Base-by-base conservation (phyloP, 2,113 vertebrate genomes). In the Hippolais icterina region DNA sequence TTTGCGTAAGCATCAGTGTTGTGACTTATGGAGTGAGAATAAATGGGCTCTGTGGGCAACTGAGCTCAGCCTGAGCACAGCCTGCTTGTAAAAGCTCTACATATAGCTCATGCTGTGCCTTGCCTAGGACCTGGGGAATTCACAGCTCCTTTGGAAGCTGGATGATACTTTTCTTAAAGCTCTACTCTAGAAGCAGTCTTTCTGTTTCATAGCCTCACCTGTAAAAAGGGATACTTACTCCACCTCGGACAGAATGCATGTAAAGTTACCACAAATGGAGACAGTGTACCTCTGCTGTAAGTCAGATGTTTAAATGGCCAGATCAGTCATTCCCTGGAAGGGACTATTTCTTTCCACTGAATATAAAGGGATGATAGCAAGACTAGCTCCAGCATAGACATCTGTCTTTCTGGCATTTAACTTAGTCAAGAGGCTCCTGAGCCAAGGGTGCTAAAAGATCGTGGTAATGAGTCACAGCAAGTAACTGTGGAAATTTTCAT, bases 361-460 rank as follows among this genome's bases (percentile, higher is more conserved):
- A 60, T 85, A 72, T 61, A 86, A 90, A 83, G 47, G 76, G 68
- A 90, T 92, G 80, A 68, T 70, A 83, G 39, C 42, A 86, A 77
- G 71, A 72, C 68, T 86, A 74, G 50, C 42, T 93, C 41, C 50
- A 63, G 59, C 85, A 90, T 37, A 86, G 83, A 61, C 83, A 96
- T 95, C 68, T 88, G 66, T 95, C 95, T 94, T 97, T 71, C 78
- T 96, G 96, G 94, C 81, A 7, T 94, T 86, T 92, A 88, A 92
- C 92, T 93, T 57, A 50, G 64, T 59, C 42, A 86, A 90, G 79
- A 93, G 50, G 49, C 54, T 97, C 10, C 42, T 63, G 60, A 52
- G 81, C 83, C 42, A 86, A 72, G 39, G 50, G 63, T 60, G 44
- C 28, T 94, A 63, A 83, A 95, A 92, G 70, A 79, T 49, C 9